These are phyloP conservation scores for Poeciliopsis turrubarensis DNA, from an alignment of 2,113 vertebrate species.

Conservation along the genomic window DNA sequence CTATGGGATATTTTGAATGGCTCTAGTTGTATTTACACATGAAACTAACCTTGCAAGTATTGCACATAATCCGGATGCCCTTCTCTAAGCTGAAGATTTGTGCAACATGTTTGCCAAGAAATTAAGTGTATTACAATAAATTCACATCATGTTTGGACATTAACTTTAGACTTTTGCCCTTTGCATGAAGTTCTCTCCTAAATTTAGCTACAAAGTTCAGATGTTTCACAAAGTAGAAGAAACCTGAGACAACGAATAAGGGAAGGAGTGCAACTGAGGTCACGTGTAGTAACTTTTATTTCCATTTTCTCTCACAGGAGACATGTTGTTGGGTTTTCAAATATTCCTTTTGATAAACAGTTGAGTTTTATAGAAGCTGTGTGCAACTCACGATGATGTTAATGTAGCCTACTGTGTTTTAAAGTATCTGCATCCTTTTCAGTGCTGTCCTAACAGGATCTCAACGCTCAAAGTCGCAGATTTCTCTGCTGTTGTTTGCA, in stretches of 20 bases:
- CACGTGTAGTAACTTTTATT: neutral
- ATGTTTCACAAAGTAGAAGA: constrained; percentile 46
- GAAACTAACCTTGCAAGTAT: neutral
- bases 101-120: neutral
- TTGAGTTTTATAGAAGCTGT: neutral
- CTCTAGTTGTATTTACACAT: too few species aligned
- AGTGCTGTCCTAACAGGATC: neutral
- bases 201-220: constrained; percentile 63
- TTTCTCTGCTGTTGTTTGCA: neutral
- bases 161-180: constrained; percentile 47
- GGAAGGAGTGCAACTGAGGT: constrained; percentile 20
- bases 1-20: too few species aligned
- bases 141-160: neutral
- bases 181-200: constrained; percentile 61
- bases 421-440: too few species aligned
- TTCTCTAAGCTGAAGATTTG: neutral
- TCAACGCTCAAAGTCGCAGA: neutral
- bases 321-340: neutral
- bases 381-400: neutral
- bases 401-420: neutral
- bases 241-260: constrained; percentile 59
- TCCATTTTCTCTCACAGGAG: neutral
- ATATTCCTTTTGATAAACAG: neutral
- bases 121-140: neutral
- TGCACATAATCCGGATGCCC: neutral